phyloP scores from a whole-genome alignment of 2,113 vertebrate species.

The Saimiri boliviensis region DNA sequence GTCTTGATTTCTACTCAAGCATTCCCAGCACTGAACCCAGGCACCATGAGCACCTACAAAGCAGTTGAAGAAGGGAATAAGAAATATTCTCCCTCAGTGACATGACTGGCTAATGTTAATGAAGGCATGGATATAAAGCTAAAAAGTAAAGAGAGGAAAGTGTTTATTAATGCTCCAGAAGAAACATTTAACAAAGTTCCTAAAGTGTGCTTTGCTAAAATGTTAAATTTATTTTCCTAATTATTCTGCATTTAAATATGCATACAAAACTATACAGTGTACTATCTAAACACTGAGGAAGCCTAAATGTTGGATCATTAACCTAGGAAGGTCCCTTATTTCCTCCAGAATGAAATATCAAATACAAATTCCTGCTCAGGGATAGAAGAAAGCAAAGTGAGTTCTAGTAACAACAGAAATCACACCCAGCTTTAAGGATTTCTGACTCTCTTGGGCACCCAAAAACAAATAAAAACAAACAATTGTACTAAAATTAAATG shows the following conservation, averaged over 20 bases:
- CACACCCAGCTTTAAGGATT: not conserved
- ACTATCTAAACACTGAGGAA: not conserved
- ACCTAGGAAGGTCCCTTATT: not conserved
- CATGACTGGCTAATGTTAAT: not conserved
- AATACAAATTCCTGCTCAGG: not conserved
- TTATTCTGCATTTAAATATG: conserved; percentile 4
- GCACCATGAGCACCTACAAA: not conserved
- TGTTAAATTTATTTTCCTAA: not conserved
- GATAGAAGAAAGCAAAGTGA: not conserved
- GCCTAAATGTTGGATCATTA: not conserved
- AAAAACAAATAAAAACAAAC: not conserved
- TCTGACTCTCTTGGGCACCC: not conserved
- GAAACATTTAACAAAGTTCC: not conserved
- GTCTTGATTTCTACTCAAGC: not conserved
- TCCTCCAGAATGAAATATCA: not conserved
- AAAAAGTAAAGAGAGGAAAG: not conserved
- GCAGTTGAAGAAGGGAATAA: not conserved
- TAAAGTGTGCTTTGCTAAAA: not conserved
- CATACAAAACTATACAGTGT: not conserved
- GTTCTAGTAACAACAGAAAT: not conserved
- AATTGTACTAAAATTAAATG: not conserved
- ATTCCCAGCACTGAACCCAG: not conserved
- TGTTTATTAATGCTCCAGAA: not conserved
- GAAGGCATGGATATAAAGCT: not conserved
- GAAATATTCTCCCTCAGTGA: not conserved